phyloP scores from a whole-genome alignment of 2,113 vertebrate genomes.

The Heloderma charlesbogerti region DNA sequence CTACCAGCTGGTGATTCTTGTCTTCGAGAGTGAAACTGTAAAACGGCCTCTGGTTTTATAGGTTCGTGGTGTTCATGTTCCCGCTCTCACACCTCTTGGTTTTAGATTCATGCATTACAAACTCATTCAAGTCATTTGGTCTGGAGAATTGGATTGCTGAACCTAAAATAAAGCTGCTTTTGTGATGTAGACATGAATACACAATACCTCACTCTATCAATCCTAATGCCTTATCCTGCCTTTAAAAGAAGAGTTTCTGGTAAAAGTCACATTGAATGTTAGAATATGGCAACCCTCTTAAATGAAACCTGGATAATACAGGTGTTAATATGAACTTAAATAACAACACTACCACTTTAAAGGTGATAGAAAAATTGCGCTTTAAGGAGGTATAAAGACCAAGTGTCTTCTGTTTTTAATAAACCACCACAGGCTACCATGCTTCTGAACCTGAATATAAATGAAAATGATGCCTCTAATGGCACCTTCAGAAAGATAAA shows the following conservation, averaged over 20 bases:
- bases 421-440: too few relatives aligned
- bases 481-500: slow-evolving; percentile 32
- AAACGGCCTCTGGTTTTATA: not conserved
- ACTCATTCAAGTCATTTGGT: not conserved
- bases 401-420: not conserved
- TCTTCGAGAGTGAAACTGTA: not conserved
- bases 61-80: slow-evolving; percentile 17
- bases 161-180: not conserved
- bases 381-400: not conserved
- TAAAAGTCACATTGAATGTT: not conserved
- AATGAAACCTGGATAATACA: not conserved
- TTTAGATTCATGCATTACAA: not conserved
- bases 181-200: slow-evolving; percentile 19
- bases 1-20: not conserved
- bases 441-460: not conserved
- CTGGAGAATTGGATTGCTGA: not conserved
- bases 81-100: not conserved
- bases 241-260: not conserved
- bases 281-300: not conserved
- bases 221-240: not conserved
- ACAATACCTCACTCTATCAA: slow-evolving; percentile 6
- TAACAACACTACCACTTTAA: not conserved
- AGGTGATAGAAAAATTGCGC: not conserved
- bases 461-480: too few relatives aligned
- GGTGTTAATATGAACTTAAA: not conserved